Evolutionary conservation across 1,140 invertebrate genomes (phyloP).

Genomic region (Ceratosolen solmsi): DNA sequence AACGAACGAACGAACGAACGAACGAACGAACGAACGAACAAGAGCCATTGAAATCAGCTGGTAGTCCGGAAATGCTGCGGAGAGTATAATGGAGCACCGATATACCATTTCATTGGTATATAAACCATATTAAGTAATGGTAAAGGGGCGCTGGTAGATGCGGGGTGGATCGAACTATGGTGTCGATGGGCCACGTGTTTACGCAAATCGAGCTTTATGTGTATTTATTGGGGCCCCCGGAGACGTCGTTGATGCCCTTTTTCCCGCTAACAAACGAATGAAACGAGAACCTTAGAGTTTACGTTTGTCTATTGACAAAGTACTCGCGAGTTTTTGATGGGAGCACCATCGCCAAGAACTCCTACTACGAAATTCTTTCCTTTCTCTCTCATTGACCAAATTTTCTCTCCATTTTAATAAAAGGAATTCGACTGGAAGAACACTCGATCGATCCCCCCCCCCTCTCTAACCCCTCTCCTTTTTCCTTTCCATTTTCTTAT

Average conservation of each 20-base stretch:
- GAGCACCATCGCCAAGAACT: constrained; percentile 17
- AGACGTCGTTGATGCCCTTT: constrained; percentile 30
- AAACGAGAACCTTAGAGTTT: constrained; percentile 32
- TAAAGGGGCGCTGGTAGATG: background rate
- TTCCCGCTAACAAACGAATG: constrained; percentile 15
- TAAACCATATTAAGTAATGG: constrained; percentile 9
- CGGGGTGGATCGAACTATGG: background rate
- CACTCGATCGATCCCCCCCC: background rate
- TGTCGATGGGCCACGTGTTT: constrained; percentile 38
- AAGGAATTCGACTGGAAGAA: background rate
- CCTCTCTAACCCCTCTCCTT: too few species aligned
- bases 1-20: too few species aligned
- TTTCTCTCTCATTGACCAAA: constrained; percentile 21
- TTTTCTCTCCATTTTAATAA: constrained; percentile 31
- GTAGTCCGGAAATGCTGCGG: constrained; percentile 40
- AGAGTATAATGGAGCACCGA: constrained; percentile 22
- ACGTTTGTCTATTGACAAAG: constrained; percentile 35
- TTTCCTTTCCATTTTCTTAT: too few species aligned
- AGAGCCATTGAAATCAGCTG: constrained; percentile 42
- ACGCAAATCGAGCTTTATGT: constrained; percentile 43
- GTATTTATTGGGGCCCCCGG: background rate
- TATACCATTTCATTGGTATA: constrained; percentile 18
- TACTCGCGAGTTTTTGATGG: constrained; percentile 9
- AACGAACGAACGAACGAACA: background rate
- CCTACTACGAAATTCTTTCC: background rate